Base-by-base conservation (phyloP, 2,113 vertebrate species). In the Pogonocichla stellata region DNA sequence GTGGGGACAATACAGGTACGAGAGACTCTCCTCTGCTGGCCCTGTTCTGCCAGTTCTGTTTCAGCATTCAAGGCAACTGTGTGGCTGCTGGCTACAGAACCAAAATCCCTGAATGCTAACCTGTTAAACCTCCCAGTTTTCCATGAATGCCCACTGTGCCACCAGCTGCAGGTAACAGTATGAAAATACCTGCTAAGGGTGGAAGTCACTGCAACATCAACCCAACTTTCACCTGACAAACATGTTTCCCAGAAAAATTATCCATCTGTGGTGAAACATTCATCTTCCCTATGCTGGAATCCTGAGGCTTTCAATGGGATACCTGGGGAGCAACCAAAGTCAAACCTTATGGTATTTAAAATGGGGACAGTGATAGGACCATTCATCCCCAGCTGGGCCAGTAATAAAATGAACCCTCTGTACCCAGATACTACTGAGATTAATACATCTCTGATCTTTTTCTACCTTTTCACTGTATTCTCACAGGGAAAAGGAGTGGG, bases 71-170 rank as follows among this genome's bases (percentile, higher is more conserved):
- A 31, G 51, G 38, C 9, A 28, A 26, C 60, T 47, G 28, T 8
- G 15, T 36, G 34, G 34, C 47, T 62, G 66, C 38, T 7, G 11
- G 65, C 18, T 40, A 38, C 5, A 22, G 57, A 80, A 77, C 15
- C 0, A 5, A 87, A 71, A 62, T 61, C 42, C 38, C 43, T 5
- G 3, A 73, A 48, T 0, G 0, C 34, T 47, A 40, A 60, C 19
- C 25, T 3, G 2, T 78, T 34, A 73, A 61, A 61, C 42, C n/a
- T 61, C 28, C 25, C 19, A 45, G 40, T 57, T 73, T 47, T 34
- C 42, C 45, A 77, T 1, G 18, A 67, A 57, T 23, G 31, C 0
- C 2, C 50, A 15, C 48, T 80, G 42, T 1, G 1, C 45, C 5
- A 2, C 66, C 3, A 5, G 23, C 43, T 90, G 69, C 31, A 78